phyloP scores from a whole-genome alignment of 2,113 vertebrate species.

The Atlantisia rogersi region DNA sequence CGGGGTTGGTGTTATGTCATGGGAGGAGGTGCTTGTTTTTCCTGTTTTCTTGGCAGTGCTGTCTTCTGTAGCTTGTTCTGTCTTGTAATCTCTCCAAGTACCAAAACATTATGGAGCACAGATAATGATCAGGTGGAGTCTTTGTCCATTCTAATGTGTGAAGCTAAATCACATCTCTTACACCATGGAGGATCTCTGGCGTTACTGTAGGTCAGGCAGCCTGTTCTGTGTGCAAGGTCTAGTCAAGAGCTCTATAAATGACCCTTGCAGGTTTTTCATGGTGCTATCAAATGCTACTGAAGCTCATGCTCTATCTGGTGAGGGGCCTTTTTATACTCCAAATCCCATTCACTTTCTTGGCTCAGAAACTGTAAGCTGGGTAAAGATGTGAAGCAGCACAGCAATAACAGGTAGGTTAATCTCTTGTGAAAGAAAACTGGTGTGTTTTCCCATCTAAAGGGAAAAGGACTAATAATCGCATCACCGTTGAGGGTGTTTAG shows the following conservation, averaged over 20 bases:
- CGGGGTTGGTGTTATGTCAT: neutral
- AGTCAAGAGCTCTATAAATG: neutral
- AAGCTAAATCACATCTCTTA: neutral
- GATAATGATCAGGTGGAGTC: neutral
- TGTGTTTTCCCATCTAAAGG: neutral
- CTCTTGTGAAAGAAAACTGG: neutral
- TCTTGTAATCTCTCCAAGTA: neutral
- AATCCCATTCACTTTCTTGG: neutral
- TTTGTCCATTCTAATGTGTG: neutral
- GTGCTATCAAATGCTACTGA: neutral
- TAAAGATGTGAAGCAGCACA: neutral
- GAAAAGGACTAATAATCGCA: neutral
- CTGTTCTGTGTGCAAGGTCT: neutral
- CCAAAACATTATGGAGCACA: neutral
- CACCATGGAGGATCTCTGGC: neutral
- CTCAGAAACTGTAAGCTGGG: neutral
- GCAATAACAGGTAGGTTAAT: neutral
- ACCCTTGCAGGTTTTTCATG: neutral
- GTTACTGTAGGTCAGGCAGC: neutral
- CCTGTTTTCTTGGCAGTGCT: neutral
- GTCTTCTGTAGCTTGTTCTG: constrained; percentile 26
- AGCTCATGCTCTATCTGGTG: neutral
- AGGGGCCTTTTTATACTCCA: neutral
- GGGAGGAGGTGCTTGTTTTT: constrained; percentile 35
- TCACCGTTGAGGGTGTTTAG: neutral